phyloP scores from a whole-genome alignment of 2,113 vertebrate species.

The Zapornia atra region DNA sequence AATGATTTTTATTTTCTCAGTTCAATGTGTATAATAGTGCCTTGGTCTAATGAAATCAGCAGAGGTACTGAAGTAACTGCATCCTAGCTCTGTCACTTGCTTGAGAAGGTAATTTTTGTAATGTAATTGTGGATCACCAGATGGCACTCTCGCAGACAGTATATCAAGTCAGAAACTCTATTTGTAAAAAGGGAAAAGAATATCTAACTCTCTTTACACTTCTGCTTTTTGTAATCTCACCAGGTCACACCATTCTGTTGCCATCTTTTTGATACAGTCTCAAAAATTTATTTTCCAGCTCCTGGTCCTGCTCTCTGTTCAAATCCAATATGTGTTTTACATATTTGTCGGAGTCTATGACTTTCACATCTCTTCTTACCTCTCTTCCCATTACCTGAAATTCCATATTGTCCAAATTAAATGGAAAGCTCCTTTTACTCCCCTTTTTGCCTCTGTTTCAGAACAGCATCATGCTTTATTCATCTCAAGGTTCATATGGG shows the following conservation, averaged over 20 bases:
- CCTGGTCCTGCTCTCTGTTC: neutral
- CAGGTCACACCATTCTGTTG: constrained; percentile 26
- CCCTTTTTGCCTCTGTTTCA: neutral
- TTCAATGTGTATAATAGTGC: neutral
- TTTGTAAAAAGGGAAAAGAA: neutral
- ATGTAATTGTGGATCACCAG: constrained; percentile 51
- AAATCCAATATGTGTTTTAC: neutral
- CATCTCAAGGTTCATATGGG: neutral
- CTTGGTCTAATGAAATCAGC: neutral
- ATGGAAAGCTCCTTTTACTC: neutral
- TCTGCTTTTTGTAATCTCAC: constrained; percentile 17
- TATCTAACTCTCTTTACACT: constrained; percentile 48
- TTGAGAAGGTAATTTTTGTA: constrained; percentile 32
- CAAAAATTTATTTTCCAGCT: constrained; percentile 35
- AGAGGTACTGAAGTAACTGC: neutral
- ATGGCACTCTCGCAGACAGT: constrained; percentile 53
- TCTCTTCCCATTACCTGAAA: neutral
- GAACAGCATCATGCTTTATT: neutral
- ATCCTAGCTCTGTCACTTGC: neutral
- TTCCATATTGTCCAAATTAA: neutral
- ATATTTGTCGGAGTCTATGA: neutral
- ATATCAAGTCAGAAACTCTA: neutral
- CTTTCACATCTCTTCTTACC: neutral
- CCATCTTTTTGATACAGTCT: constrained; percentile 14
- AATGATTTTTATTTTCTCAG: constrained; percentile 50